Evolutionary conservation across 2,113 vertebrate genomes (phyloP).

Genomic region (Vimba vimba): DNA sequence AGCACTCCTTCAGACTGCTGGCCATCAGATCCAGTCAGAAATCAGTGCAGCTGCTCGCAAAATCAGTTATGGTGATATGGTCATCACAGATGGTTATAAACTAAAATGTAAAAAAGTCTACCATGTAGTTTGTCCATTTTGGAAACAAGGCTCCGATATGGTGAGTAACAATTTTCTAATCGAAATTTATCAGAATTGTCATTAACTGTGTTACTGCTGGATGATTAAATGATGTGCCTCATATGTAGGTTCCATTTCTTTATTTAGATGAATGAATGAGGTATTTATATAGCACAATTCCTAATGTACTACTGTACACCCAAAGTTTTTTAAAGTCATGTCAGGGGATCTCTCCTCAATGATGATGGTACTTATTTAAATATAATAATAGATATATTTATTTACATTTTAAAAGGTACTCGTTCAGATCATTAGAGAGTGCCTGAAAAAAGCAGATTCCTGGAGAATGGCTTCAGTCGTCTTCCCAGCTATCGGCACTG

Average conservation of each 20-base stretch:
- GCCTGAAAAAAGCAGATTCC: conserved; percentile 77
- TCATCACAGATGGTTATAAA: conserved; percentile 74
- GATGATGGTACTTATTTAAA: not conserved
- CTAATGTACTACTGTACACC: too few species aligned
- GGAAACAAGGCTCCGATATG: conserved; percentile 64
- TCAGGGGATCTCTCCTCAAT: too few species aligned
- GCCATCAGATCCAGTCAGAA: conserved; percentile 74
- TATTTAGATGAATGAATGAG: not conserved
- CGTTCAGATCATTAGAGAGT: conserved; percentile 69
- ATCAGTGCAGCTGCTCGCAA: fast-evolving
- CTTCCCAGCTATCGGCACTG: conserved; percentile 89
- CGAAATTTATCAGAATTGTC: fast-evolving
- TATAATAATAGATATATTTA: not conserved
- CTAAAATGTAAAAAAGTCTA: conserved; percentile 76
- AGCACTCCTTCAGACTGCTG: conserved; percentile 79
- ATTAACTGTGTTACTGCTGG: too few species aligned
- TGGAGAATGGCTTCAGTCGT: conserved; percentile 73
- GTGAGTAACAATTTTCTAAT: conserved; percentile 64
- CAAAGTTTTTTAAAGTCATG: too few species aligned
- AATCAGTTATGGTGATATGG: conserved; percentile 57
- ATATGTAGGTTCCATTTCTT: not conserved
- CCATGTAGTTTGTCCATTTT: conserved; percentile 73
- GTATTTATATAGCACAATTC: too few species aligned
- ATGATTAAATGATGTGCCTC: too few species aligned
- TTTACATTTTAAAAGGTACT: conserved; percentile 65